Evolutionary conservation across 2,797 vertebrate species (phyloP), one percentile per base, ranked within the genome.

Genomic region (Sphenopsis melanotis): DNA sequence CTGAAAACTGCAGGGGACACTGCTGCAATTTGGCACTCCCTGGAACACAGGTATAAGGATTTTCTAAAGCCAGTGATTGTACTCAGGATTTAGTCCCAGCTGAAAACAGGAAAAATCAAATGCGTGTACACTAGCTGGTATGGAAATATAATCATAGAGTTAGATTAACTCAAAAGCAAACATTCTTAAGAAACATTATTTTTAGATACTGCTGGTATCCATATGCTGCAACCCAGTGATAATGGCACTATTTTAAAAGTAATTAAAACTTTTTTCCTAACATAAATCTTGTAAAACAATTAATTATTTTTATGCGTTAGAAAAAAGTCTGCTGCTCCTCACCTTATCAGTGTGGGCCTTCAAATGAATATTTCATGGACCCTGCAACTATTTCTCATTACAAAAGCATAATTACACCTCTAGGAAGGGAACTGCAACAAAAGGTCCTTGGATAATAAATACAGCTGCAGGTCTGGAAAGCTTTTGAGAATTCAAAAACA

Each of bases 211-310:
- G 70, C 61, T 55, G 55, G 36, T 79, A 69, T 42, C 72, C 75
- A 20, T 80, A 81, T 22, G 27, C 76, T 76, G 59, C 81, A 89
- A 71, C 75, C 37, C 69, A 71, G 53, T n/a, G 79, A 92, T 90
- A 96, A 94, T 50, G 53, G 76, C n/a, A 49, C 34, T 72, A 29
- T 50, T 76, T 72, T 7, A 27, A 69, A 88, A 96, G 89, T 81
- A 94, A 37, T 65, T 93, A 53, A 75, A 90, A 79, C 41, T 81
- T 93, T 46, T 93, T 71, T 80, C 86, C 92, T 90, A 60, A 72
- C 90, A 96, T 71, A 87, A 93, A 96, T 96, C 87, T 91, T 90
- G 82, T 53, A 76, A 95, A 94, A 37, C 4, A 75, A 89, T 92
- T 94, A 75, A 85, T 90, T 94, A 59, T 46, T 82, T 87, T 53